Evolutionary conservation across 2,797 vertebrate species (phyloP).

Genomic region (Neosilurus mollespiculum): DNA sequence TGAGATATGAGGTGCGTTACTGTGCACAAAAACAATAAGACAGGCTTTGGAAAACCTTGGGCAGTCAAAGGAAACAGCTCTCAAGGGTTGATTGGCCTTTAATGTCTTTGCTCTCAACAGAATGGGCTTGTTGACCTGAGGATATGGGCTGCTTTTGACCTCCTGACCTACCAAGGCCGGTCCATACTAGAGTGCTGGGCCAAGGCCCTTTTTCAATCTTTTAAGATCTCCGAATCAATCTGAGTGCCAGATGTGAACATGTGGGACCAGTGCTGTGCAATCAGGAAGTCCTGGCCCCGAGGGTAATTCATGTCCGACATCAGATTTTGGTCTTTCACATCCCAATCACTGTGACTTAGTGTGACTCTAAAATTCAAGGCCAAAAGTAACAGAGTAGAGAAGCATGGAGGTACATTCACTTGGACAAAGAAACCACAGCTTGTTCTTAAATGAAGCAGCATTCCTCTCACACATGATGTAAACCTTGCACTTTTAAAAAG

Average conservation of each 20-base stretch:
- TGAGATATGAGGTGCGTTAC: slow-evolving; percentile 29
- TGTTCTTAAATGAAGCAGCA: not conserved
- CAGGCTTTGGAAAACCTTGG: slow-evolving; percentile 37
- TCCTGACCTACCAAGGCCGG: slow-evolving; percentile 61
- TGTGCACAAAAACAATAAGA: slow-evolving; percentile 38
- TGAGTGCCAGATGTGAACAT: slow-evolving; percentile 48
- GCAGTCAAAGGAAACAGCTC: slow-evolving; percentile 45
- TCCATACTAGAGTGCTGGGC: slow-evolving; percentile 63
- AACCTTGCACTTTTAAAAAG: too few relatives aligned
- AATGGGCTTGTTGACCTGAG: slow-evolving; percentile 56
- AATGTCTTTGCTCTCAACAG: slow-evolving; percentile 61
- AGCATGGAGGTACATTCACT: not conserved
- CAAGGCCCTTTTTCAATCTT: slow-evolving; percentile 68
- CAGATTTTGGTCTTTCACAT: slow-evolving; percentile 37
- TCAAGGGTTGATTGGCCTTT: slow-evolving; percentile 69
- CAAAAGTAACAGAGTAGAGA: not conserved
- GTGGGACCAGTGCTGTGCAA: slow-evolving; percentile 43
- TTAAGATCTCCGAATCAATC: slow-evolving; percentile 75
- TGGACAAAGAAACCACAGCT: not conserved
- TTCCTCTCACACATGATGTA: not conserved
- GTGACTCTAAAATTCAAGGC: slow-evolving; percentile 31
- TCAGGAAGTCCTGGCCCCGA: slow-evolving; percentile 58
- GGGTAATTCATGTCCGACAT: slow-evolving; percentile 70
- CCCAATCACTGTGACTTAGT: slow-evolving; percentile 25
- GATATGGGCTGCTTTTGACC: slow-evolving; percentile 60